Evolutionary conservation across 2,888 invertebrate species (phyloP), one percentile per base, ranked within the genome.

Genomic region (Mimachlamys varia): DNA sequence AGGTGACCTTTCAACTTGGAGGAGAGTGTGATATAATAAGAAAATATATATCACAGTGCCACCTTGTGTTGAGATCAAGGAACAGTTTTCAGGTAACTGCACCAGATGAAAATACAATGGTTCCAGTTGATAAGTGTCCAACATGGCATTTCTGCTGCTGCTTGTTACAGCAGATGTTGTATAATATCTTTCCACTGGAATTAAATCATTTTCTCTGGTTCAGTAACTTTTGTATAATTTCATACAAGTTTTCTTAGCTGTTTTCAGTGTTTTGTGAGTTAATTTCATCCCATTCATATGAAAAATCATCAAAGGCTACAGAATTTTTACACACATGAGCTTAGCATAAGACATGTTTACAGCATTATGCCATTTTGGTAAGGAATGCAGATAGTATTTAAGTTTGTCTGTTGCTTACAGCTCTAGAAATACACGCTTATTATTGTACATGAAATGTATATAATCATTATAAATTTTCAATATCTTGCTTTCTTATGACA

Each of bases 31-130:
- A 90, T 90, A 58, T 88, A 87, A 87, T 58, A 62, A 50, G 49
- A 88, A 88, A 90, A 22, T n/a, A 90, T 90, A 88, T 88, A 88
- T 88, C 33, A 62, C 89, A 90, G 88, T 90, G 90, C 88, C 90
- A 88, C 50, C 90, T 90, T 33, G 90, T 90, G 90, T 88, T 88
- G 17, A 88, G 50, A 88, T 58, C 33, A n/a, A 55, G 88, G 44
- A 88, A 55, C 58, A 89, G 55, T 88, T 49, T n/a, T 38, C 90
- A 90, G 90, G 90, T 90, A 90, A 90, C 90, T 90, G 90, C 90
- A 90, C 88, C 90, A 88, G 88, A 88, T 33, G 33, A 76, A 76
- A 76, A 76, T 76, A 76, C 7, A 76, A 76, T 33, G 17, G 76
- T 76, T 76, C 76, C 76, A 76, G 76, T 76, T 27, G 33, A 76